Conservation (phyloP, 1,140 invertebrate species). For the Leptinotarsa texana region DNA sequence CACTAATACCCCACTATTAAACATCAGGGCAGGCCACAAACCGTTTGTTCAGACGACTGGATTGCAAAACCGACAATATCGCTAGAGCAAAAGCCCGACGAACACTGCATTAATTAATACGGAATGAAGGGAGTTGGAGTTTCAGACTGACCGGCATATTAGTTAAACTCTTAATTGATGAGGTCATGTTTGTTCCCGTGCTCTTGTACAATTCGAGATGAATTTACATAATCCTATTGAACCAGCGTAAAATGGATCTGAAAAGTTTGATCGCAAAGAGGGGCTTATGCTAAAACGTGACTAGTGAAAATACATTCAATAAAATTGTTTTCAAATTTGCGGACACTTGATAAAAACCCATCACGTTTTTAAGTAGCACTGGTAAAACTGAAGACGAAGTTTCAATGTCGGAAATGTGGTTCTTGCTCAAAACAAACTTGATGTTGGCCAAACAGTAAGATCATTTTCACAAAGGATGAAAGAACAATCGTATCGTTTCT, state of each 20-base stretch:
- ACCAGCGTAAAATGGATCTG: background rate
- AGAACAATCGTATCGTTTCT: no score
- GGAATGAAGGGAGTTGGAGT: conserved; percentile 9
- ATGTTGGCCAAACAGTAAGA: no score
- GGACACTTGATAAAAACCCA: no score
- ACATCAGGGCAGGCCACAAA: background rate
- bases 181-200: conserved; percentile 24
- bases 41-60: background rate
- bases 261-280: background rate
- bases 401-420: no score
- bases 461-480: no score
- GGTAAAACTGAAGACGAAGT: no score
- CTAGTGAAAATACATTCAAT: no score
- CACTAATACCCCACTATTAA: background rate
- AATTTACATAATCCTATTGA: conserved; percentile 6
- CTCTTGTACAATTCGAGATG: conserved; percentile 14
- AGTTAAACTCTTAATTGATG: conserved; percentile 33
- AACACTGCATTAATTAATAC: conserved; percentile 26
- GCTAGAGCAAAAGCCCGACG: conserved; percentile 11
- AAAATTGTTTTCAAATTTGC: no score
- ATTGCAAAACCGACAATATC: background rate
- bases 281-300: no score
- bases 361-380: no score
- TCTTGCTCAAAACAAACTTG: no score
- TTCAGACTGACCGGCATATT: conserved; percentile 4